A percentile compares a stretch with the other conserved stretches of the same genome.
Evolutionary conservation across 2,113 vertebrate species (phyloP).

Genomic region (Oryzias curvinotus): DNA sequence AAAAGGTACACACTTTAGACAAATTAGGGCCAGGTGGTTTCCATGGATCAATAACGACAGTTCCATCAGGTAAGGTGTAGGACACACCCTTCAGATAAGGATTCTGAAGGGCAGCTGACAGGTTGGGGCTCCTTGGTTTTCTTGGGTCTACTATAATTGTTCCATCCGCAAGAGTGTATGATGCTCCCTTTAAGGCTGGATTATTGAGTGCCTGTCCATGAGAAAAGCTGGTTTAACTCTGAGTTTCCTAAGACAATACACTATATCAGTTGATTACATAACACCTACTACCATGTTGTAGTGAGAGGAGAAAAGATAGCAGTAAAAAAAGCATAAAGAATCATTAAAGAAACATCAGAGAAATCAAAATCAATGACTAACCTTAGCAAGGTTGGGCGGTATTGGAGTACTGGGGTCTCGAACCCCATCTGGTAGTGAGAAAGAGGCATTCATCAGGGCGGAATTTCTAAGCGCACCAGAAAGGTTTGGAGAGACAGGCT

Average conservation of each 20-base stretch:
- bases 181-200: slow-evolving; percentile 59
- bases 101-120: slow-evolving; percentile 73
- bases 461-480: slow-evolving; percentile 65
- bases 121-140: slow-evolving; percentile 66
- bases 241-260: not conserved
- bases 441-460: slow-evolving; percentile 57
- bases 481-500: slow-evolving; percentile 69
- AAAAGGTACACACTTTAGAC: slow-evolving; percentile 50
- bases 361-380: slow-evolving; percentile 18
- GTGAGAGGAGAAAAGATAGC: not conserved
- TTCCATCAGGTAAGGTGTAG: slow-evolving; percentile 76
- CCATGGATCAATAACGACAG: slow-evolving; percentile 71
- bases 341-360: not conserved
- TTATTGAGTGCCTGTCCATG: slow-evolving; percentile 63
- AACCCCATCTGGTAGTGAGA: slow-evolving; percentile 67
- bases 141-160: slow-evolving; percentile 70
- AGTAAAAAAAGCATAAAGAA: not conserved
- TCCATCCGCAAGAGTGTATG: slow-evolving; percentile 69
- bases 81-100: slow-evolving; percentile 68
- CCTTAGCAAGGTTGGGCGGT: slow-evolving; percentile 61
- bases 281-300: not conserved
- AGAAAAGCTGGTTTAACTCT: slow-evolving; percentile 21
- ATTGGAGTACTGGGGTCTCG: slow-evolving; percentile 59
- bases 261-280: not conserved
- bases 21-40: slow-evolving; percentile 65